Evolutionary conservation across 1,140 invertebrate species (phyloP).

Genomic region (Drosophila ananassae): DNA sequence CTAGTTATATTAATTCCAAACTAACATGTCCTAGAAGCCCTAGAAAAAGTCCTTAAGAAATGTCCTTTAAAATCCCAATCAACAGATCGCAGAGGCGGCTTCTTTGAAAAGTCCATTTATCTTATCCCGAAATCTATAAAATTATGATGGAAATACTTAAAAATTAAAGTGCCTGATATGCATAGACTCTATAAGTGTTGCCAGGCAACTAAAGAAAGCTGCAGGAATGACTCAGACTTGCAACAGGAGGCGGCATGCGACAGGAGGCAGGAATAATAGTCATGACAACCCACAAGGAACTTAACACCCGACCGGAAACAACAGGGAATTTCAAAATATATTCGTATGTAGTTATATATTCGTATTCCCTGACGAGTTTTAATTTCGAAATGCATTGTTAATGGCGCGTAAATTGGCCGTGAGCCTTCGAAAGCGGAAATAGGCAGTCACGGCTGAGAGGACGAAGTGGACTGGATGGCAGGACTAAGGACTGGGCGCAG

Average conservation of each 20-base stretch:
- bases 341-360: constrained; percentile 4
- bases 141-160: background rate
- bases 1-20: background rate
- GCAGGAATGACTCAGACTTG: constrained; percentile 17
- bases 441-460: constrained; percentile 78
- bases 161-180: background rate
- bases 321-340: constrained; percentile 39
- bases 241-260: constrained; percentile 1
- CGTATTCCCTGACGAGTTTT: constrained; percentile 51
- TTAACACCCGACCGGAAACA: constrained; percentile 57
- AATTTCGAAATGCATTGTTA: constrained; percentile 55
- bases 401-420: constrained; percentile 58
- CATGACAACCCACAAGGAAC: constrained; percentile 53
- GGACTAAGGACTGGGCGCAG: background rate
- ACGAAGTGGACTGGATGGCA: constrained; percentile 47
- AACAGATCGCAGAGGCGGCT: background rate
- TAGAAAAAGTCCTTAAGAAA: background rate
- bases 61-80: background rate
- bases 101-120: background rate
- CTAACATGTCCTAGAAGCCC: background rate
- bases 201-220: background rate
- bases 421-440: constrained; percentile 56
- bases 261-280: background rate
- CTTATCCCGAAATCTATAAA: background rate
- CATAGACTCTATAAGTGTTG: background rate